A percentile compares a stretch with the other conserved stretches of the same genome.
These are phyloP conservation scores for Chelon auratus DNA, from an alignment of 2,797 vertebrate genomes.

Conservation along the genomic window DNA sequence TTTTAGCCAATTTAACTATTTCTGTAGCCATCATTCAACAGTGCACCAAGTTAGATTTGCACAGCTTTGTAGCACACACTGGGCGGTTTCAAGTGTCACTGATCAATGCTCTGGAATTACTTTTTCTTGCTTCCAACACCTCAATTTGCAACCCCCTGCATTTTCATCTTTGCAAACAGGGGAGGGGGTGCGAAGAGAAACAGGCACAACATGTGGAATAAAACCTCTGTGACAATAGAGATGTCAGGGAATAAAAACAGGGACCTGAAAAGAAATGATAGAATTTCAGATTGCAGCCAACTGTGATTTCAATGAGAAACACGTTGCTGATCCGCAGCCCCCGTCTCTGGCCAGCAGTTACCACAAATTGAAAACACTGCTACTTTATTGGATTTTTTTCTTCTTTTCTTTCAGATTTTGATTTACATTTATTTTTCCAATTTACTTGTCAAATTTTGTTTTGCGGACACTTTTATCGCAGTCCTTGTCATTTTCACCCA, in stretches of 20 bases:
- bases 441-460: not conserved
- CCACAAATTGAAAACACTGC: not conserved
- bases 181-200: slow-evolving; percentile 1
- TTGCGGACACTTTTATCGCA: not conserved
- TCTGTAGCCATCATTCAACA: not conserved
- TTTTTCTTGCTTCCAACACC: slow-evolving; percentile 17
- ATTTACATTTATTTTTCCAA: not conserved
- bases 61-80: not conserved
- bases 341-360: not conserved
- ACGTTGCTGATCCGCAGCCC: not conserved
- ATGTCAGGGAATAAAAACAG: slow-evolving; percentile 14
- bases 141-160: slow-evolving; percentile 18
- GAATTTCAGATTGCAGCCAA: slow-evolving; percentile 5
- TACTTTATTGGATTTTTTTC: not conserved
- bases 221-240: slow-evolving; percentile 15
- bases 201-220: slow-evolving; percentile 9
- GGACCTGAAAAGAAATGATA: slow-evolving; percentile 5
- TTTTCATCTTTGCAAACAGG: slow-evolving; percentile 20
- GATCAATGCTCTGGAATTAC: slow-evolving; percentile 38
- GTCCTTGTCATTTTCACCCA: not conserved
- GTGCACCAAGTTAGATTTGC: slow-evolving; percentile 5
- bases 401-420: not conserved
- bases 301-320: slow-evolving; percentile 15
- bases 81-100: not conserved
- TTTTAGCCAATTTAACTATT: slow-evolving; percentile 14